phyloP scores from a whole-genome alignment of 2,797 vertebrate species.

The Sphenodon punctatus region DNA sequence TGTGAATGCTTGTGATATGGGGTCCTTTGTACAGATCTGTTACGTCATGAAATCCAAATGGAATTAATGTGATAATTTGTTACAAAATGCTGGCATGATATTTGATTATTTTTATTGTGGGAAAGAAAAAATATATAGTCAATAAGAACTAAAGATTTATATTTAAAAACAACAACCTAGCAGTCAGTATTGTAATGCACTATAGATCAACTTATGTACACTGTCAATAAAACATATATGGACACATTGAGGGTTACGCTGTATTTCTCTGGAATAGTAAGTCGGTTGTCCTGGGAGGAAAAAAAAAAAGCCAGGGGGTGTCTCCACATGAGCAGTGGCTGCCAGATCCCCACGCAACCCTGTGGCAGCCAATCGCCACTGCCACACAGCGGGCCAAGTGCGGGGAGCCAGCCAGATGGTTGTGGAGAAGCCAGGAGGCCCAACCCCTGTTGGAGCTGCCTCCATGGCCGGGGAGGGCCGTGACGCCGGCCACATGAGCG shows the following conservation, averaged over 20 bases:
- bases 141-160: conserved; percentile 75
- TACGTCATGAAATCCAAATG: conserved; percentile 72
- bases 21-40: conserved; percentile 86
- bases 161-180: conserved; percentile 63
- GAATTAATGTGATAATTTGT: conserved; percentile 81
- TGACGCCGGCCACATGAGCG: too few species aligned
- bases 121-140: conserved; percentile 76
- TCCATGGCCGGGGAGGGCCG: too few species aligned
- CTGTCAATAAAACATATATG: conserved; percentile 69
- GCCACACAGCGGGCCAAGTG: too few species aligned
- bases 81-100: conserved; percentile 75
- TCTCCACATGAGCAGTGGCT: too few species aligned
- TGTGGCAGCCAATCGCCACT: too few species aligned
- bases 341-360: too few species aligned
- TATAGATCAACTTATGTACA: conserved; percentile 61
- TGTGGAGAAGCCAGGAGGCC: too few species aligned
- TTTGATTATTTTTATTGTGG: conserved; percentile 74
- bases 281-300: not conserved
- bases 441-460: too few species aligned
- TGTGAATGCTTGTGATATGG: conserved; percentile 95
- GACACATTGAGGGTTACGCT: not conserved
- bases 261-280: not conserved
- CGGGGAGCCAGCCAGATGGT: too few species aligned
- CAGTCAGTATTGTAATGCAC: conserved; percentile 75
- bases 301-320: too few species aligned